These are phyloP conservation scores for Siniperca chuatsi DNA, from an alignment of 2,113 vertebrate species.

Conservation along the genomic window DNA sequence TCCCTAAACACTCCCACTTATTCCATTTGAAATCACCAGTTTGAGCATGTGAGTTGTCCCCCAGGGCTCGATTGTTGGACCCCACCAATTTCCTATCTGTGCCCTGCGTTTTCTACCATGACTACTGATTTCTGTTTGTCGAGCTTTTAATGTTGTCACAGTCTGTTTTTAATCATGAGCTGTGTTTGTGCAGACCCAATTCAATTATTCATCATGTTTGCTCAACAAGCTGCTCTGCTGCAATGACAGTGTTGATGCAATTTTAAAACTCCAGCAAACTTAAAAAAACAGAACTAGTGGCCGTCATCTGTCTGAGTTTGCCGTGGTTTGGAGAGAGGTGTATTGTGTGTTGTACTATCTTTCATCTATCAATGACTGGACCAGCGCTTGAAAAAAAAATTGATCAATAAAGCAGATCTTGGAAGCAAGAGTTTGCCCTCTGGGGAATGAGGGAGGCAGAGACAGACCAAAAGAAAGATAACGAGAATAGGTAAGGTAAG, in stretches of 20 bases:
- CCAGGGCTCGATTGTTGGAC: conserved; percentile 18
- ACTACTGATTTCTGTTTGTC: conserved; percentile 40
- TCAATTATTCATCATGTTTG: conserved; percentile 67
- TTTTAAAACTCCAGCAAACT: conserved; percentile 18
- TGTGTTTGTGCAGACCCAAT: conserved; percentile 58
- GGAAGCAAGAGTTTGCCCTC: not conserved
- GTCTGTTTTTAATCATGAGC: conserved; percentile 61
- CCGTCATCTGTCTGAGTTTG: not conserved
- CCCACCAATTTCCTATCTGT: conserved; percentile 20
- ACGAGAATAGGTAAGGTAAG: not conserved
- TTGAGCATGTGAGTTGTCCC: conserved; percentile 3
- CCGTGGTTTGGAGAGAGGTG: not conserved
- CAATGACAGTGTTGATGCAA: not conserved
- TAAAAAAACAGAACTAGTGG: not conserved
- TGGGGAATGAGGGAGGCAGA: conserved; percentile 6
- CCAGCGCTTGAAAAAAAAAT: not conserved
- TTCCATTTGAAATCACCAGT: conserved; percentile 32
- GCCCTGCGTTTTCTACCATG: not conserved
- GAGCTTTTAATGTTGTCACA: conserved; percentile 47
- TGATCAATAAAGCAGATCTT: conserved; percentile 36
- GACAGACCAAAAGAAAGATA: conserved; percentile 17
- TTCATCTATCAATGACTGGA: conserved; percentile 14
- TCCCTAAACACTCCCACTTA: conserved; percentile 4
- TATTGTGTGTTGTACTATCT: conserved; percentile 19
- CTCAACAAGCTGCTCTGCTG: conserved; percentile 27